A percentile compares a stretch with the other conserved stretches of the same genome.
These are phyloP conservation scores for Telmatochromis brichardi DNA, from an alignment of 2,113 vertebrate genomes.

Conservation along the genomic window DNA sequence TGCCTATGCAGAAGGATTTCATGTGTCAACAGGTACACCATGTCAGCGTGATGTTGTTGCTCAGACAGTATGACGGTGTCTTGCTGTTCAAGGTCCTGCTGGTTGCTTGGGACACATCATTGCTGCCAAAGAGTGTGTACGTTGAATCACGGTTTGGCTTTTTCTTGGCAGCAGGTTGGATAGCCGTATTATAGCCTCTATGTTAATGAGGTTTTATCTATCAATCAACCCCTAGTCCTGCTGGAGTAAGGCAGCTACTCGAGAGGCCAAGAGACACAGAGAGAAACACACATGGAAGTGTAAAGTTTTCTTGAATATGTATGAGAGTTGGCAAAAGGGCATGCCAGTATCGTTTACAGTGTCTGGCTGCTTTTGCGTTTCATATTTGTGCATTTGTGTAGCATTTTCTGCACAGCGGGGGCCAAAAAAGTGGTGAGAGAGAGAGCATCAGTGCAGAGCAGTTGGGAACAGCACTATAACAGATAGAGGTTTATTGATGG, in stretches of 20 bases:
- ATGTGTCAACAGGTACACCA: neutral
- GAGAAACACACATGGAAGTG: neutral
- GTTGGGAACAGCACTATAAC: slow-evolving; percentile 47
- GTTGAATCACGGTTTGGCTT: slow-evolving; percentile 26
- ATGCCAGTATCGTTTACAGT: slow-evolving; percentile 23
- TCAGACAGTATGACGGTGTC: neutral
- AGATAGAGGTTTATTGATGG: slow-evolving; percentile 56
- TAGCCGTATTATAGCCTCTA: slow-evolving; percentile 26
- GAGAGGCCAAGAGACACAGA: neutral
- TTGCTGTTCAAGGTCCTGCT: neutral
- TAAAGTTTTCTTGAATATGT: slow-evolving; percentile 24
- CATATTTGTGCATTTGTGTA: neutral
- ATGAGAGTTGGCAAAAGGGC: slow-evolving; percentile 10
- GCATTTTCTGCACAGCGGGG: neutral
- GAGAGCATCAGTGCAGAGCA: neutral
- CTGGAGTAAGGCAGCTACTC: neutral
- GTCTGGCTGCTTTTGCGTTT: neutral
- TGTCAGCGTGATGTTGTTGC: slow-evolving; percentile 3
- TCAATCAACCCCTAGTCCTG: slow-evolving; percentile 30
- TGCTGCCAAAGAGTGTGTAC: slow-evolving; percentile 15
- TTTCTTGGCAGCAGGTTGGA: slow-evolving; percentile 26
- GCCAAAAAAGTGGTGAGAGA: neutral
- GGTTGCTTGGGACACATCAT: slow-evolving; percentile 20
- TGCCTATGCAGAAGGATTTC: neutral
- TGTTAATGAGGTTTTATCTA: slow-evolving; percentile 51